These are phyloP conservation scores for Phycodurus eques DNA, from an alignment of 2,113 vertebrate species.

Conservation along the genomic window DNA sequence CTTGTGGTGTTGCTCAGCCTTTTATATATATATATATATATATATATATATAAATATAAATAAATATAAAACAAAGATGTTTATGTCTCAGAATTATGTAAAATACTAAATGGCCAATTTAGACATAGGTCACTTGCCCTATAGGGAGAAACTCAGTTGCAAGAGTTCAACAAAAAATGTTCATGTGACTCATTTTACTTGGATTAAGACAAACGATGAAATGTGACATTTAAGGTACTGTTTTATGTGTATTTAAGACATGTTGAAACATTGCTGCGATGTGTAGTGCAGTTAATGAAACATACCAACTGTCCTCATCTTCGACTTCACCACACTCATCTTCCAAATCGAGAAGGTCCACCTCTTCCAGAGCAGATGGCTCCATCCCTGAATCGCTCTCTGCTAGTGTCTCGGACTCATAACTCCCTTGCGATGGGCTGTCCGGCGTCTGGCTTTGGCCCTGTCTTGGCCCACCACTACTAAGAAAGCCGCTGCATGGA, in stretches of 20 bases:
- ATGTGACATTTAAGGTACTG: not conserved
- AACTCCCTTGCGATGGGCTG: conserved; percentile 51
- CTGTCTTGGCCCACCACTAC: conserved; percentile 23
- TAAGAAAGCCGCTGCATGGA: conserved; percentile 45
- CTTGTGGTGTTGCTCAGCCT: not conserved
- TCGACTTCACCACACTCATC: conserved; percentile 76
- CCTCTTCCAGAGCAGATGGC: conserved; percentile 78
- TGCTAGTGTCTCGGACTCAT: conserved; percentile 66
- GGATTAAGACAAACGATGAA: not conserved
- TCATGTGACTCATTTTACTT: conserved; percentile 41
- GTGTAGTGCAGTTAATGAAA: conserved; percentile 17
- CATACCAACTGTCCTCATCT: conserved; percentile 86
- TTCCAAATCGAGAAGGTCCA: conserved; percentile 83
- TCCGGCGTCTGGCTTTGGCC: conserved; percentile 38
- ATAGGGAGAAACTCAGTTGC: conserved; percentile 14
- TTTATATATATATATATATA: not conserved
- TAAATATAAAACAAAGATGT: not conserved
- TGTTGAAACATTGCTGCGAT: not conserved
- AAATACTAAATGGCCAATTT: conserved; percentile 14
- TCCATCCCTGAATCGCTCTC: conserved; percentile 60
- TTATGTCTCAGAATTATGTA: not conserved
- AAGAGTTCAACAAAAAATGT: conserved; percentile 21
- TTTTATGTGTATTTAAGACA: not conserved
- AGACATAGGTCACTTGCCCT: conserved; percentile 18
- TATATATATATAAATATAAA: not conserved